phyloP scores from a whole-genome alignment of 2,113 vertebrate genomes.

The Rhinopomastus cyanomelas region DNA sequence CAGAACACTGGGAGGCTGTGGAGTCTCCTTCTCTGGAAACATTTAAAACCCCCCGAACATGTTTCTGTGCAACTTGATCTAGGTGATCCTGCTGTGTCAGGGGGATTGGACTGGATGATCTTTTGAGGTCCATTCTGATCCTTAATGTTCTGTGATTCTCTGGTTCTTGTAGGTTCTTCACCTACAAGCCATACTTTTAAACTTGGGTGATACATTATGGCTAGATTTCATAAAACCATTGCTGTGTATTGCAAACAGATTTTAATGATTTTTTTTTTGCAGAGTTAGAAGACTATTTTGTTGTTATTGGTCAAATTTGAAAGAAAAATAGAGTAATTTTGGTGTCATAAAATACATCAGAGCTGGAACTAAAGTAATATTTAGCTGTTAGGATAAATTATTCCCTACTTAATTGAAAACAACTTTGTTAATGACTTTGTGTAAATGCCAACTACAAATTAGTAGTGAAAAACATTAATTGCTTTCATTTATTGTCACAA shows the following conservation, averaged over 20 bases:
- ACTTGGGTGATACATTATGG: not conserved
- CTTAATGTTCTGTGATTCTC: no score
- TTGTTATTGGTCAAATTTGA: not conserved
- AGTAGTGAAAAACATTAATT: not conserved
- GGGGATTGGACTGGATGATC: no score
- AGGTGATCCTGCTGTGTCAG: no score
- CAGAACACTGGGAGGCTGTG: no score
- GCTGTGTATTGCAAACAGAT: not conserved
- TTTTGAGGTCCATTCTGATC: no score
- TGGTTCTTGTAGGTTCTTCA: no score
- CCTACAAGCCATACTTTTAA: not conserved
- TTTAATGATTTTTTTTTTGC: not conserved
- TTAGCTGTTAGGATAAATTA: not conserved
- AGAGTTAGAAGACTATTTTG: not conserved
- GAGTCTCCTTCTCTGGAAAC: no score
- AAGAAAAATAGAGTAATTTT: not conserved
- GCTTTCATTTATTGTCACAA: not conserved
- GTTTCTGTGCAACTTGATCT: no score
- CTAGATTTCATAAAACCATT: not conserved
- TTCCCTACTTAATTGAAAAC: not conserved
- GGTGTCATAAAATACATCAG: not conserved
- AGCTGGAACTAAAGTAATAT: not conserved
- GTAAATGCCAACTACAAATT: not conserved
- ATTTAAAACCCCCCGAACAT: no score
- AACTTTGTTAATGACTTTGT: not conserved